Evolutionary conservation across 2,113 vertebrate genomes (phyloP).

Genomic region (Salvator merianae): DNA sequence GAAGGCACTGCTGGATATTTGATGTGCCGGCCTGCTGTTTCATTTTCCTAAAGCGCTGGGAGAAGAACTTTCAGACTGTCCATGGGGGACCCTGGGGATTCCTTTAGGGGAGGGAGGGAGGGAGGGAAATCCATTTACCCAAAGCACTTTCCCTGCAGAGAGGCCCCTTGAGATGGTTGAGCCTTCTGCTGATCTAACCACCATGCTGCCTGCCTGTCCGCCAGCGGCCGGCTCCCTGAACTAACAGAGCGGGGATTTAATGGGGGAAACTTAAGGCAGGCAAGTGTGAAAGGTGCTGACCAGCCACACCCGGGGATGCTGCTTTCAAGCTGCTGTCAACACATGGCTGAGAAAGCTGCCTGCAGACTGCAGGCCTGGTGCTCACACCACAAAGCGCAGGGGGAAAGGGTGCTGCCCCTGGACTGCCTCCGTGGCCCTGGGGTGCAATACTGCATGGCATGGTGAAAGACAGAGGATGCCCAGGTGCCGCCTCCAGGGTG

Average conservation of each 20-base stretch:
- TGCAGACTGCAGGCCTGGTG: too few relatives aligned
- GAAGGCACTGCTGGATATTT: not conserved
- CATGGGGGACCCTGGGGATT: too few relatives aligned
- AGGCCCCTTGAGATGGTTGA: not conserved
- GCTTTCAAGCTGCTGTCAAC: constrained; percentile 16
- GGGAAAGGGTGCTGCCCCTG: not conserved
- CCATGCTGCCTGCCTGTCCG: too few relatives aligned
- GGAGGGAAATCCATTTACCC: too few relatives aligned
- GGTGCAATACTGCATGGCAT: not conserved
- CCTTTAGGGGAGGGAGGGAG: too few relatives aligned
- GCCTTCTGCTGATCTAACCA: too few relatives aligned
- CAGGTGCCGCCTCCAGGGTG: too few relatives aligned
- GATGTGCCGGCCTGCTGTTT: not conserved
- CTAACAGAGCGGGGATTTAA: not conserved
- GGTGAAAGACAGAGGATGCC: not conserved
- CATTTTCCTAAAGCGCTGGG: not conserved
- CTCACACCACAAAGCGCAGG: not conserved
- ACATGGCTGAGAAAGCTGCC: not conserved
- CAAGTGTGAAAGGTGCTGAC: not conserved
- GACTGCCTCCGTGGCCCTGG: too few relatives aligned
- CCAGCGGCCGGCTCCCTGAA: not conserved
- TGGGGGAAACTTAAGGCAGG: not conserved
- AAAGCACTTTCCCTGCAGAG: not conserved
- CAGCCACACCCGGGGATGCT: not conserved
- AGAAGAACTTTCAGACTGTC: not conserved